Base-by-base conservation (phyloP, 2,888 invertebrate species). In the Molorchus minor region DNA sequence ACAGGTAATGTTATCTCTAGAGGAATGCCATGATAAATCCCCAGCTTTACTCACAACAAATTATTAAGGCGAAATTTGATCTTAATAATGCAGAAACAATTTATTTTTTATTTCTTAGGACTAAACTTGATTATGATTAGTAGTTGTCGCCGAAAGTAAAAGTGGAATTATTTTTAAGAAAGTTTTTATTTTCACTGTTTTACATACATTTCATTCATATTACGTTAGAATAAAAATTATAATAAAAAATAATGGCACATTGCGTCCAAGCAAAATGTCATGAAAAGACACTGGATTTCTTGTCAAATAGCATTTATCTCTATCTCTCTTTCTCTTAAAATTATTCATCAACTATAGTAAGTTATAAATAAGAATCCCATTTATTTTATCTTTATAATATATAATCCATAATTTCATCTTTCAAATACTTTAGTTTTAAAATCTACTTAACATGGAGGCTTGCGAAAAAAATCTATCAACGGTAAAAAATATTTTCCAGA, bases 221-320 rank as follows among this genome's bases (percentile, higher is more conserved):
- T 54, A 56, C 60, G 68, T 65, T 56, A 56, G 47, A 65, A 64
- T 66, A 67, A 73, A 74, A 72, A 68, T 67, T 68, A 71, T 70
- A 71, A 69, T 71, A 72, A 74, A 74, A 72, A 69, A 67, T 62
- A 76, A 77, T 77, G 76, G 76, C 77, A 78, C 77, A 72, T 72
- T 76, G 77, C 77, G 61, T 71, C 61, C 59, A 67, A 74, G 76
- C 77, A 75, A 72, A 71, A 76, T 75, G 75, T 75, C 75, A 73
- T 71, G 63, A 63, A 68, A 64, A 66, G 67, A 72, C 69, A 67
- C 60, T 64, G 59, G 52, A 53, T 55, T 44, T 46, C 19, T 30
- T 20, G 40, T 52, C 57, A 52, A 49, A 57, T 44, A 57, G 20
- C 36, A 21, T 52, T 47, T 40, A n/a, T n/a, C n/a, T n/a, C n/a